A percentile compares a stretch with the other conserved stretches of the same genome.
phyloP scores from a whole-genome alignment of 2,888 invertebrate species.

The Frankliniella fusca region DNA sequence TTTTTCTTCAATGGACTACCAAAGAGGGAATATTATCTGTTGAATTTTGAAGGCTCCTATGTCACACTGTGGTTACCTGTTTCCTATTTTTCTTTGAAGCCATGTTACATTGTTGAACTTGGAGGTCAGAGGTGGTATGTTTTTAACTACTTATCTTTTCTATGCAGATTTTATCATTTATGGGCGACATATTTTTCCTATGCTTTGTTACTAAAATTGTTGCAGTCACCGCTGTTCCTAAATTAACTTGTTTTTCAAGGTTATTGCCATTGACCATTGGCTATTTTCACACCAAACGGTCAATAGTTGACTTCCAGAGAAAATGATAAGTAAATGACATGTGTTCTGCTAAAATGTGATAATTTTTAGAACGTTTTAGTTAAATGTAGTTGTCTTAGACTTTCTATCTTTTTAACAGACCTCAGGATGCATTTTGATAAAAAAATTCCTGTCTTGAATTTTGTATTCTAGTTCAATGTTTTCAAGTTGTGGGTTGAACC shows the following conservation, averaged over 20 bases:
- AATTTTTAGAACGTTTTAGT: conserved; percentile 8
- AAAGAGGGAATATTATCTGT: not conserved
- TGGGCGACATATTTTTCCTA: conserved; percentile 12
- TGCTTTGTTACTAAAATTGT: conserved; percentile 17
- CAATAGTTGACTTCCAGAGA: not conserved
- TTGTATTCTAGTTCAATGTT: not conserved
- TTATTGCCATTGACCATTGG: not conserved
- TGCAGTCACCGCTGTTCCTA: not conserved
- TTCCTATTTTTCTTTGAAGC: conserved; percentile 14
- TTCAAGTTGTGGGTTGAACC: not conserved
- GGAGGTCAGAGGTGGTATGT: conserved; percentile 10
- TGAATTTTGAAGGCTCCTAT: not conserved
- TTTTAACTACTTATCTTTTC: conserved; percentile 27
- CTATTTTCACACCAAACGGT: not conserved
- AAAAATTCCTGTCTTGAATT: not conserved
- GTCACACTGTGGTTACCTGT: conserved; percentile 15
- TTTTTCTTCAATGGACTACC: conserved; percentile 3
- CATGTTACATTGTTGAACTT: conserved; percentile 8
- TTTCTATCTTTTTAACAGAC: conserved; percentile 18
- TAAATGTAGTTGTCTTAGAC: not conserved
- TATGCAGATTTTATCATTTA: conserved; percentile 24
- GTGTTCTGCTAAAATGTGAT: conserved; percentile 26
- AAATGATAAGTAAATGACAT: conserved; percentile 2
- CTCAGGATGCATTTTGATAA: conserved; percentile 16
- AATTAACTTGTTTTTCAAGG: not conserved